These are phyloP conservation scores for Idris sp. DNA, from an alignment of 1,140 invertebrate species.

Conservation along the genomic window DNA sequence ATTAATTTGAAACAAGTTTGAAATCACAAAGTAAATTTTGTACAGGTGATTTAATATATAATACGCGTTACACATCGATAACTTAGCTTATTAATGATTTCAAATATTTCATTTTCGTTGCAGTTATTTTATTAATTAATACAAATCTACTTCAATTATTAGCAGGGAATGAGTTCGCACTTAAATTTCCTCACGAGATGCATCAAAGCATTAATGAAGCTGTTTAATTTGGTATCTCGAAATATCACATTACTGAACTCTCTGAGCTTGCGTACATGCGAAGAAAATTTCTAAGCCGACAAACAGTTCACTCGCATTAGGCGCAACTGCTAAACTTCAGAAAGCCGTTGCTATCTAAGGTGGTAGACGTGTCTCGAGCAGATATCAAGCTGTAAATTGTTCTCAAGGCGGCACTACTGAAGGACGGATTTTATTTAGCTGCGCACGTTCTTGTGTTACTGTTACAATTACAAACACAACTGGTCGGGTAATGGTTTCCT, in stretches of 20 bases:
- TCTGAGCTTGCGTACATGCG: slow-evolving; percentile 9
- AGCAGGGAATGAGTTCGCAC: neutral
- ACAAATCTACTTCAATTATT: slow-evolving; percentile 16
- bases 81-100: too few relatives aligned
- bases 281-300: slow-evolving; percentile 44
- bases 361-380: slow-evolving; percentile 30
- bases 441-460: slow-evolving; percentile 11
- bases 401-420: slow-evolving; percentile 48
- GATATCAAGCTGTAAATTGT: slow-evolving; percentile 55
- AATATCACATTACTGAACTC: slow-evolving; percentile 39
- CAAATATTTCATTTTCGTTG: too few relatives aligned
- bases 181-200: slow-evolving; percentile 22
- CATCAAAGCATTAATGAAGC: slow-evolving; percentile 39
- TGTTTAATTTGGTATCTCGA: slow-evolving; percentile 22
- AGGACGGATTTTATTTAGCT: slow-evolving; percentile 42
- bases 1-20: too few relatives aligned
- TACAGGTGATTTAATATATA: too few relatives aligned
- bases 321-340: slow-evolving; percentile 42
- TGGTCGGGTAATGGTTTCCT: slow-evolving; percentile 43
- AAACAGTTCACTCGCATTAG: slow-evolving; percentile 56
- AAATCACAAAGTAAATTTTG: too few relatives aligned
- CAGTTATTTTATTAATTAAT: slow-evolving; percentile 12
- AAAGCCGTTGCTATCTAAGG: slow-evolving; percentile 42
- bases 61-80: too few relatives aligned
- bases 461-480: slow-evolving; percentile 36